Conservation (phyloP, 2,888 invertebrate species). For the Ophonus ardosiacus region DNA sequence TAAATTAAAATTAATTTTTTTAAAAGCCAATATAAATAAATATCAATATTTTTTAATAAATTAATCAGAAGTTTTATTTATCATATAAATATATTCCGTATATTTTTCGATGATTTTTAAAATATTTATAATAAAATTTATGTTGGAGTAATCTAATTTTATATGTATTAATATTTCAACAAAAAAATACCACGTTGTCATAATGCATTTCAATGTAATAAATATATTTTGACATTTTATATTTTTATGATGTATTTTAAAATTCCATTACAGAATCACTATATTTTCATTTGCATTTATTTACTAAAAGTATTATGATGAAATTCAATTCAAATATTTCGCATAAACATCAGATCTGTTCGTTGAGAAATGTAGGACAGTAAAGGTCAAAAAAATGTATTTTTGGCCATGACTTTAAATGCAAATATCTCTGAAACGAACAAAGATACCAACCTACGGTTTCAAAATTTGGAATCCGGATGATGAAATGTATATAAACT, state of each 20-base stretch:
- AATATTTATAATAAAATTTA: background rate
- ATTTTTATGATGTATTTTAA: background rate
- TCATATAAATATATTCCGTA: no score
- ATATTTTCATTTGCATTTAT: background rate
- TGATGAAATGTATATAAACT: background rate
- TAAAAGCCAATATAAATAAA: no score
- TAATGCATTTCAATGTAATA: background rate
- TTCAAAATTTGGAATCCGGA: no score
- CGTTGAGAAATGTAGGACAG: no score
- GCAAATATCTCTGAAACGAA: no score
- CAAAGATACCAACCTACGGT: no score
- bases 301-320: background rate
- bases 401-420: no score
- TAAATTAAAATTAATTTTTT: no score
- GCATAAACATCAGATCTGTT: background rate
- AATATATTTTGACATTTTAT: background rate
- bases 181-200: no score
- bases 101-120: background rate
- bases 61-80: background rate
- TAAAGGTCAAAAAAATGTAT: background rate
- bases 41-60: no score
- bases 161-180: background rate
- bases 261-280: background rate
- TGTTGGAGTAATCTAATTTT: background rate
- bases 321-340: background rate